Evolutionary conservation across 1,140 invertebrate genomes (phyloP).

Genomic region (Drosophila carrolli): DNA sequence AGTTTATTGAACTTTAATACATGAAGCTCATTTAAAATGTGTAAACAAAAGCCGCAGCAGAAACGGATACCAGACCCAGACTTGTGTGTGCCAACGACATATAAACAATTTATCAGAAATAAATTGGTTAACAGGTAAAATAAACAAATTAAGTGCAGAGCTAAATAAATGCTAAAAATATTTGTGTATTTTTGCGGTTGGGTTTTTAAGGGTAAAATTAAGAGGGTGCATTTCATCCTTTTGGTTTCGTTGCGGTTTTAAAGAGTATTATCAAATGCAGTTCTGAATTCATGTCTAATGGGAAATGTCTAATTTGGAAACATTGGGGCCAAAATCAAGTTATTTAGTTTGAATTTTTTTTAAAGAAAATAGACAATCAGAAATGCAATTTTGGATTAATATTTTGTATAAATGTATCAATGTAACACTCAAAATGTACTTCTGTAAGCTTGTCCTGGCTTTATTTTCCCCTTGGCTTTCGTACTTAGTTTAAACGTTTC

Average conservation of each 20-base stretch:
- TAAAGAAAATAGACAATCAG: too few species aligned
- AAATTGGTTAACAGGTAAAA: conserved; percentile 81
- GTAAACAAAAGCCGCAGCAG: conserved; percentile 52
- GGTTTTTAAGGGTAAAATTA: conserved; percentile 8
- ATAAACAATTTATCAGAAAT: conserved; percentile 79
- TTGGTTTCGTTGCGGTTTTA: conserved; percentile 4
- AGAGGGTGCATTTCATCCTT: conserved; percentile 5
- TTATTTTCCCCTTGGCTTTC: too few species aligned
- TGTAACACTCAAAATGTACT: too few species aligned
- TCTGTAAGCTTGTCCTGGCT: too few species aligned
- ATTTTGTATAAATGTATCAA: too few species aligned
- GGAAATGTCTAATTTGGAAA: neutral
- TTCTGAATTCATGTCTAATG: neutral
- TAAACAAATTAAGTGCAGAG: conserved; percentile 75
- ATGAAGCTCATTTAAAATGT: conserved; percentile 67
- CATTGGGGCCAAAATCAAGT: too few species aligned
- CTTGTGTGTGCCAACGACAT: conserved; percentile 51
- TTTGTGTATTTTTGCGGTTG: conserved; percentile 22
- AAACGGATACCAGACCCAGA: conserved; percentile 55
- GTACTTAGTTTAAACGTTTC: too few species aligned
- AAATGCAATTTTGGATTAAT: too few species aligned
- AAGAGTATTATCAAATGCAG: conserved; percentile 1
- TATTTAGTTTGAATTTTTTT: too few species aligned
- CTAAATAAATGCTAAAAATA: conserved; percentile 64
- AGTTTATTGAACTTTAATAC: conserved; percentile 76